Base-by-base conservation (phyloP, 2,888 invertebrate genomes). In the Melinaea menophilus region DNA sequence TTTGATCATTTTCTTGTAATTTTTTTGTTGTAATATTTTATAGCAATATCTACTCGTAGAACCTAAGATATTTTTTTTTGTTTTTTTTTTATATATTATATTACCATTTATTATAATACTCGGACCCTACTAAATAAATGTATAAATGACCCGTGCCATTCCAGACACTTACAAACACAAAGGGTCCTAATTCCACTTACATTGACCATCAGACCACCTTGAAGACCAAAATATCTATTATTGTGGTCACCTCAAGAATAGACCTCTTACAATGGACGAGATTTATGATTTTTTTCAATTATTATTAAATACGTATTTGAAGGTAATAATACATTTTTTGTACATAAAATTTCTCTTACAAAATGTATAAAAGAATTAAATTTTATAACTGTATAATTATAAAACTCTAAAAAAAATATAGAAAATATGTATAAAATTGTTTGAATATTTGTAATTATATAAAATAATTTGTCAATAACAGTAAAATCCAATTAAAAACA, bases 161-260 rank as follows among this genome's bases (percentile, higher is more conserved):
- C 9, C 22, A 51, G 22, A 31, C 31, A 9, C n/a, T 51, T 41
- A 41, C 3, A 9, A 51, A 51, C 51, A 51, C 51, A 51, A 51
- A 51, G 51, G 51, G 3, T 31, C 9, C 3, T 51, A 51, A 51
- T 51, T 41, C 41, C 41, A 31, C 51, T 51, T 31, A 51, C 31
- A 51, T 51, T 51, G 9, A 51, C 51, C 31, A 31, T 51, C 22
- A 67, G 82, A 82, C 86, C 86, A 85, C 85, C 85, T 78, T 72
- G 76, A 70, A 78, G 76, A 77, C 77, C 80, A 81, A 84, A 84
- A 84, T 75, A 81, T 64, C 64, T 66, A 56, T 71, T 51, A 74
- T 79, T 81, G 79, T 81, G 76, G 76, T 76, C 66, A 70, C 57
- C 58, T 61, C 59, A 63, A 71, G 62, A 68, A 68, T 65, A 67